These are phyloP conservation scores for Julus scandinavius DNA, from an alignment of 2,888 invertebrate genomes.

Conservation along the genomic window DNA sequence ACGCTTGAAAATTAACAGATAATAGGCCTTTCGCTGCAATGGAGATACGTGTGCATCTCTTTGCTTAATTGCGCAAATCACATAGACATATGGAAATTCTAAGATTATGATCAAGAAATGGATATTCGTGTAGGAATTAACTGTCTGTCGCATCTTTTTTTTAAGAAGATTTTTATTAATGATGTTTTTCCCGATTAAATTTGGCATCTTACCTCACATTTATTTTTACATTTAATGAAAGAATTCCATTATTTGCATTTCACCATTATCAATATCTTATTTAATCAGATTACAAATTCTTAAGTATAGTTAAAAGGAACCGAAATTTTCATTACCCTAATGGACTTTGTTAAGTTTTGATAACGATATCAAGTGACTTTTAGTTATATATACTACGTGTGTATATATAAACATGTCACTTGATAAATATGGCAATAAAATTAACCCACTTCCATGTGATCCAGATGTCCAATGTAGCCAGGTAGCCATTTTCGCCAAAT, in stretches of 20 bases:
- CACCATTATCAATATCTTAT: not conserved
- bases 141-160: not conserved
- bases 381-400: too few species aligned
- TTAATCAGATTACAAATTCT: not conserved
- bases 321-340: not conserved
- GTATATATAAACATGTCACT: too few species aligned
- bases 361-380: not conserved
- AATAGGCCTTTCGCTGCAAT: not conserved
- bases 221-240: not conserved
- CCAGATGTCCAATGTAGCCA: not conserved
- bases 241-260: not conserved
- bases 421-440: too few species aligned
- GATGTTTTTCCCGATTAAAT: not conserved
- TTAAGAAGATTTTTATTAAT: not conserved
- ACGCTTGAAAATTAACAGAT: conserved; percentile 16
- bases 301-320: not conserved
- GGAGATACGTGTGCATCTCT: not conserved
- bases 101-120: not conserved
- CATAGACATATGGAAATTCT: not conserved
- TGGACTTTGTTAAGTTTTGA: not conserved
- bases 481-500: not conserved
- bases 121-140: not conserved
- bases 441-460: not conserved
- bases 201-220: not conserved
- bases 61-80: conserved; percentile 1